Conservation (phyloP, 64 coral and sea anemone genomes). For the Montipora cactus region DNA sequence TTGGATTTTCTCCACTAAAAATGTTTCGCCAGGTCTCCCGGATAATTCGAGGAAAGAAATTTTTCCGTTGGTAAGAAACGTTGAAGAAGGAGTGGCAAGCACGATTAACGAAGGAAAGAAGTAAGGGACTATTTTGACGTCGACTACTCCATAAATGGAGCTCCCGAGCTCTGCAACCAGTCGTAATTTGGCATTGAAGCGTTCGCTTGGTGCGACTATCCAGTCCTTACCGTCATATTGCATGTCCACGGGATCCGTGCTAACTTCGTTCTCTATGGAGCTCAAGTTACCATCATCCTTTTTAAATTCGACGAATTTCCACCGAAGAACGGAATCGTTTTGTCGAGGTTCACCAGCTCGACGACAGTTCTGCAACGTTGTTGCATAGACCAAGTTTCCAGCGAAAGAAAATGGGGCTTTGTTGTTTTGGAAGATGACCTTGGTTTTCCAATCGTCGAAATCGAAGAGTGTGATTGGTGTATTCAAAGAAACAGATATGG, state of each 20-base stretch:
- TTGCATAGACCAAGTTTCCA: constrained; percentile 77
- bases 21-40: constrained; percentile 46
- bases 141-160: constrained; percentile 61
- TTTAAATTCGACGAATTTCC: constrained; percentile 68
- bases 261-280: constrained; percentile 57
- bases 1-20: constrained; percentile 58
- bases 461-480: constrained; percentile 42
- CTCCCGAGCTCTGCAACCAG: constrained; percentile 76
- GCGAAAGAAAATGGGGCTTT: constrained; percentile 41
- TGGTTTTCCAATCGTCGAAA: constrained; percentile 83
- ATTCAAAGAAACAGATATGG: constrained; percentile 77
- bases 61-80: constrained; percentile 67
- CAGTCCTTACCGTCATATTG: constrained; percentile 53
- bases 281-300: constrained; percentile 52
- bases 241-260: constrained; percentile 88
- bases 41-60: constrained; percentile 30
- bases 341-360: constrained; percentile 58
- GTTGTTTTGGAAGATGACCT: constrained; percentile 75
- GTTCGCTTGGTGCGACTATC: constrained; percentile 55
- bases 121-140: constrained; percentile 10
- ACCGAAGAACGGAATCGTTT: constrained; percentile 75
- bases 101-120: background rate
- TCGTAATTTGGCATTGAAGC: constrained; percentile 64
- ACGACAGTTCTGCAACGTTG: constrained; percentile 80
- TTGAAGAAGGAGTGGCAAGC: constrained; percentile 53